A percentile compares a stretch with the other conserved stretches of the same genome.
Evolutionary conservation across 2,797 vertebrate genomes (phyloP).

Genomic region (Nyctibius grandis): DNA sequence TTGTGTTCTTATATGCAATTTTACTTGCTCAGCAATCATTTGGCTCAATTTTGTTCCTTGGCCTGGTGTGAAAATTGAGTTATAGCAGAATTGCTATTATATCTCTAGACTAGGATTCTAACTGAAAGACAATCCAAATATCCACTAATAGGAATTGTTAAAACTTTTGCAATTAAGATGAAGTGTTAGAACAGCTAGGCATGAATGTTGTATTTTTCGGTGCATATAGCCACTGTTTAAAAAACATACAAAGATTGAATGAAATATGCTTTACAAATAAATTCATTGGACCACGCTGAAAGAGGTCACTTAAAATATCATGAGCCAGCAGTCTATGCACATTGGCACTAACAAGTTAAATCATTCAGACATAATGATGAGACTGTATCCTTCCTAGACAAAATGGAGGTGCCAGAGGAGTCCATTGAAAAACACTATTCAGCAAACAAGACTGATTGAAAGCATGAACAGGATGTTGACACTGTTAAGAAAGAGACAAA

Average conservation of each 20-base stretch:
- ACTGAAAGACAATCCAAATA: background rate
- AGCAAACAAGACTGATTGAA: background rate
- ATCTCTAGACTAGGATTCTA: background rate
- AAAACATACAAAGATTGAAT: background rate
- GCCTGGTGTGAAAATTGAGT: background rate
- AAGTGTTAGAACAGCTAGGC: background rate
- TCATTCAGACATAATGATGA: background rate
- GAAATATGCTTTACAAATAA: background rate
- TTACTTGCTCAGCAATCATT: background rate
- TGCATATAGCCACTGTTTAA: background rate
- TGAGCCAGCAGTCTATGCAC: background rate
- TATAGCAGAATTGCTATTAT: background rate
- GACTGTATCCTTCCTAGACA: background rate
- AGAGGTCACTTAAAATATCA: background rate
- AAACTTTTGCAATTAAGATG: background rate
- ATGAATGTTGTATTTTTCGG: background rate
- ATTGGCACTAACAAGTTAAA: background rate
- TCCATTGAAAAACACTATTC: background rate
- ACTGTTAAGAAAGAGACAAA: background rate
- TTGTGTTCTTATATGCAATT: background rate
- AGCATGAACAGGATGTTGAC: background rate
- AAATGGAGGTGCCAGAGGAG: background rate
- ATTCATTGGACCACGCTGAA: background rate
- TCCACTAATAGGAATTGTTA: background rate
- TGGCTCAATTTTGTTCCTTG: background rate